Base-by-base conservation (phyloP, 2,888 invertebrate genomes). In the Aporophyla lueneburgensis region DNA sequence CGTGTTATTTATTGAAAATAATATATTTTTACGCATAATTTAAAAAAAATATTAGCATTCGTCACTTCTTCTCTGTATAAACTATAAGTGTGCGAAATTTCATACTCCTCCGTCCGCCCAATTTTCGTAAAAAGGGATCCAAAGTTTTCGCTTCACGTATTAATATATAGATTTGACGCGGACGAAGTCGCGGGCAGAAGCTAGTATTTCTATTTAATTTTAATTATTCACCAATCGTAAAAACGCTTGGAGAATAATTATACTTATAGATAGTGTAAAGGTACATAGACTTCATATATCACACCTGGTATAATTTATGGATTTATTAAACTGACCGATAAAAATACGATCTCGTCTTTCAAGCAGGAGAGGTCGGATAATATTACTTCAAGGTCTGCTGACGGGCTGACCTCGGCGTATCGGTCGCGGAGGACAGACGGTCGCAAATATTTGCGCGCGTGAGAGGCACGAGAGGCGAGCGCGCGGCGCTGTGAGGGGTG, bases 341-440 rank as follows among this genome's bases (percentile, higher is more conserved):
- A 93, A 92, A 90, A 91, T 89, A 90, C 89, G 89, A 89, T 89
- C 91, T 94, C 90, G 93, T 93, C 94, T 94, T 95, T 95, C 92
- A 93, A 92, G 88, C 90, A 90, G 92, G 89, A 94, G 95, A 95
- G 95, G 95, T 95, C 95, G 94, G 93, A 92, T 94, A 93, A 94
- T 95, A 95, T 94, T 93, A 93, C 94, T 94, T 94, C 95, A 96
- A 96, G 96, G 96, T 96, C 94, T 94, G 91, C 92, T 94, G 94
- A 92, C 95, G 92, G 93, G 92, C 92, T 95, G 96, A 96, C 96
- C 96, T 96, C 96, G 95, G 94, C 95, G 93, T 96, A 96, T 96
- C 96, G 96, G 96, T 96, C 96, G 96, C 93, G 95, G 96, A 95
- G 96, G 96, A 96, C 96, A 95, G 95, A 95, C 96, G 94, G 94